Evolutionary conservation across 2,888 invertebrate genomes (phyloP), one percentile per base, ranked within the genome.

Genomic region (Drosophila nr. perissopoda): DNA sequence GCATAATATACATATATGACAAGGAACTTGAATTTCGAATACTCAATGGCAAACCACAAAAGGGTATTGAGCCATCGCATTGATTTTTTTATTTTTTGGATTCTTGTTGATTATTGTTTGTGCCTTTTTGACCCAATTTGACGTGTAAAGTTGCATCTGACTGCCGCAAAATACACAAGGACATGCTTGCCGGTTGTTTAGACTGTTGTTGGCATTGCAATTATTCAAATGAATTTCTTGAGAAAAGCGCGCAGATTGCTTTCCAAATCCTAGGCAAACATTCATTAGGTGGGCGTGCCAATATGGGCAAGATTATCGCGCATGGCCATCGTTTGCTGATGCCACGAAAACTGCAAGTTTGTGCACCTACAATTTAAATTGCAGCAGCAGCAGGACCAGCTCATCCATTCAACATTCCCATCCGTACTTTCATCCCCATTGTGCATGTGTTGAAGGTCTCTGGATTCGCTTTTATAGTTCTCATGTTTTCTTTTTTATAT

Each of bases 151-250:
- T 59, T 64, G 57, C 52, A 73, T 63, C 53, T 67, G 63, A 76
- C 49, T 80, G 54, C 63, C 52, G 45, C 57, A 51, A 68, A 62
- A 72, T 53, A 8, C 34, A 60, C 42, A 51, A 21, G 40, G 63
- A 54, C 48, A 57, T 60, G 71, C 72, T 73, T 40, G 73, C 61
- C 38, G 73, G 34, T 34, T 45, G 27, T 59, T 38, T 2, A 18
- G 4, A 18, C 16, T 65, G 52, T 56, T 73, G 73, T 69, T 84
- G 83, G 48, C 84, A 62, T 57, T 80, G 85, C 88, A 86, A 89
- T 86, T 89, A 89, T 87, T 78, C 82, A 87, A 89, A 86, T 89
- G 85, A 80, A 87, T 80, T 73, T 75, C 59, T 27, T 76, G 66
- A 80, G 75, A 79, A 76, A 74, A 70, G 77, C 69, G 60, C 66